Evolutionary conservation across 2,113 vertebrate genomes (phyloP).

Genomic region (Barbus barbus): DNA sequence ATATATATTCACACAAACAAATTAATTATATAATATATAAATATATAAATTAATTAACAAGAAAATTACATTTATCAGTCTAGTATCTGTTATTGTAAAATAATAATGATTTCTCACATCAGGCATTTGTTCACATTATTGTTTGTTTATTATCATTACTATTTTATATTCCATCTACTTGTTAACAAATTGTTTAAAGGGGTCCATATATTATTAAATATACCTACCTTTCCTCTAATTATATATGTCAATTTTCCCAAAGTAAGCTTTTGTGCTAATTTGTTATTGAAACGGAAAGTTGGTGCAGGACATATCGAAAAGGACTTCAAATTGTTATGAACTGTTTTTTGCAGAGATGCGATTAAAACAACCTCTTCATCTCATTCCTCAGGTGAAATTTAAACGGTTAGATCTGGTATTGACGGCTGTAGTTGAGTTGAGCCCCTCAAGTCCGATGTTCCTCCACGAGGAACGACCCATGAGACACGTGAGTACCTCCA

Average conservation of each 20-base stretch:
- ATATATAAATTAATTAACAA: too few relatives aligned
- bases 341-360: not conserved
- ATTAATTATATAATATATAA: too few relatives aligned
- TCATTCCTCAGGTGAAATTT: conserved; percentile 68
- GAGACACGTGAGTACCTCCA: conserved; percentile 69
- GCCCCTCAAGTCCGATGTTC: conserved; percentile 64
- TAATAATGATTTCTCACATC: too few relatives aligned
- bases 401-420: conserved; percentile 69
- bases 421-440: conserved; percentile 66
- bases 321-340: not conserved
- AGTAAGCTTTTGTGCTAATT: not conserved
- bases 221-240: not conserved
- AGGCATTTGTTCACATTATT: not conserved
- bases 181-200: not conserved
- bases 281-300: not conserved
- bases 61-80: too few relatives aligned
- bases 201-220: not conserved
- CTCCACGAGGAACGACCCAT: conserved; percentile 68
- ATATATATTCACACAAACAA: too few relatives aligned
- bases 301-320: too few relatives aligned
- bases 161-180: too few relatives aligned
- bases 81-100: too few relatives aligned
- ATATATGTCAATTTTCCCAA: not conserved
- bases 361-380: not conserved
- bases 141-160: not conserved